Conservation (phyloP, 2,888 invertebrate genomes). For the Morpho helenor region DNA sequence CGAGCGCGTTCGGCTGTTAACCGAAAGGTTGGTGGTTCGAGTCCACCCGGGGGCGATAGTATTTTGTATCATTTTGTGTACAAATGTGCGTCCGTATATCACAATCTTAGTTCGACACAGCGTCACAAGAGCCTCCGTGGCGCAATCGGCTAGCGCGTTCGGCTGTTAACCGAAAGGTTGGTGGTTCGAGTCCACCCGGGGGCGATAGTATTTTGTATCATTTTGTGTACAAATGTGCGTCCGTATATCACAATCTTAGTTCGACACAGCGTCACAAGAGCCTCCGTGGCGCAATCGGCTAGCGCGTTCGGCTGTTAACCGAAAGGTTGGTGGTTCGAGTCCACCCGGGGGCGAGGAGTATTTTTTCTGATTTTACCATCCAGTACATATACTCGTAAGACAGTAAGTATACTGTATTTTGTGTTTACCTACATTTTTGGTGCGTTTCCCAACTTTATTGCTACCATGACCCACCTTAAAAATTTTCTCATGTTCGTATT, state of each 20-base stretch:
- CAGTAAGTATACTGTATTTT: too few species aligned
- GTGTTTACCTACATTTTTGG: too few species aligned
- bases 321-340: constrained; percentile 99
- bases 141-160: constrained; percentile 7
- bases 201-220: not conserved
- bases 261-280: not conserved
- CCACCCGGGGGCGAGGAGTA: not conserved
- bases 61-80: not conserved
- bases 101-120: too few species aligned
- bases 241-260: not conserved
- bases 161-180: not conserved
- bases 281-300: constrained; percentile 8
- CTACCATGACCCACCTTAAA: too few species aligned
- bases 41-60: constrained; percentile 47
- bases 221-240: not conserved
- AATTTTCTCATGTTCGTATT: too few species aligned
- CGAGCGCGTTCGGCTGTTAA: constrained; percentile 97
- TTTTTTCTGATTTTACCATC: too few species aligned
- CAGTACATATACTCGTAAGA: too few species aligned
- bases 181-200: constrained; percentile 1
- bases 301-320: constrained; percentile 98
- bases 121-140: constrained; percentile 8
- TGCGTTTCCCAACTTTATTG: too few species aligned
- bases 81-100: too few species aligned
- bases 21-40: constrained; percentile 99